Percentiles rank a stretch among this genome's conserved stretches.
These are phyloP conservation scores for Pterocles orientalis DNA, from an alignment of 2,113 vertebrate species.

Conservation along the genomic window DNA sequence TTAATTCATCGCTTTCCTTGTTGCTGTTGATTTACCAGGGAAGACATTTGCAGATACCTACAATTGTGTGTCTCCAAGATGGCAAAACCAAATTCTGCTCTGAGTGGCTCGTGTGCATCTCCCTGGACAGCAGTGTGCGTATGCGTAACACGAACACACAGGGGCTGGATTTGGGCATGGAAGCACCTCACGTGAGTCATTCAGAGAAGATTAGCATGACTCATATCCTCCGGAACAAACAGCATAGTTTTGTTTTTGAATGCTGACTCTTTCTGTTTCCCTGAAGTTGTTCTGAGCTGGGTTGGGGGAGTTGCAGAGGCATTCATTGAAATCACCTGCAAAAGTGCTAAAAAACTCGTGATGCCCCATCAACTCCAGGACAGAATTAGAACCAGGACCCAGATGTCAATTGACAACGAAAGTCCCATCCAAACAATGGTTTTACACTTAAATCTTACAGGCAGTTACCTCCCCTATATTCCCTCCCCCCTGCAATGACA, in stretches of 20 bases:
- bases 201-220: background rate
- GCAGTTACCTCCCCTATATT: background rate
- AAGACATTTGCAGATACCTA: background rate
- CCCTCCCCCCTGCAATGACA: background rate
- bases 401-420: background rate
- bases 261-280: background rate
- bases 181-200: background rate
- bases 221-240: background rate
- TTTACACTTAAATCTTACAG: background rate
- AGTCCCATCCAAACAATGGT: background rate
- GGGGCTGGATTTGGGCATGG: background rate
- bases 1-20: background rate
- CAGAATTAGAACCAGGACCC: background rate
- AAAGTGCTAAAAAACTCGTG: background rate
- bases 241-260: background rate
- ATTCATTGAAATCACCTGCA: background rate
- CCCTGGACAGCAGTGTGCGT: background rate
- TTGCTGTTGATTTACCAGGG: background rate
- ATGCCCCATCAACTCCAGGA: background rate
- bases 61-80: background rate
- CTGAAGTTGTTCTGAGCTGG: background rate
- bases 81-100: background rate
- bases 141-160: background rate
- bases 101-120: background rate
- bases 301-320: background rate